Conservation (phyloP, 2,888 invertebrate species). For the Sarcophaga subvicina region DNA sequence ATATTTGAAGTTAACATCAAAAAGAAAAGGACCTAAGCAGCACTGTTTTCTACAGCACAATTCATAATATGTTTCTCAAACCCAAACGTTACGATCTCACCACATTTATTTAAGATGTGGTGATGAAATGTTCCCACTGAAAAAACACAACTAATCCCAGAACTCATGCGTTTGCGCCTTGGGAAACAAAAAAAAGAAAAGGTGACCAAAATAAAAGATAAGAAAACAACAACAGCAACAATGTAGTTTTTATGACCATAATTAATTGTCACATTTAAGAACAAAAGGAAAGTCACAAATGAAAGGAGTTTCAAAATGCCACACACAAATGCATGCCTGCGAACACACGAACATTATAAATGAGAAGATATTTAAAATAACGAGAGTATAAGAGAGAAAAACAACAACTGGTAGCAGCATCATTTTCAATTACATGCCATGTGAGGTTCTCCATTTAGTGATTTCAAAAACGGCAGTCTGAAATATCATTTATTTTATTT, state of each 20-base stretch:
- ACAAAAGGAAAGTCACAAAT: slow-evolving; percentile 31
- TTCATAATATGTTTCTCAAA: neutral
- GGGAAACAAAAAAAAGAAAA: slow-evolving; percentile 38
- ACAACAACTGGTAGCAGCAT: slow-evolving; percentile 62
- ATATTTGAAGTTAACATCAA: no score
- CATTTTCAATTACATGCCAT: no score
- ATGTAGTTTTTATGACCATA: slow-evolving; percentile 48
- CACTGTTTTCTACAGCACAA: no score
- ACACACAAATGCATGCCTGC: slow-evolving; percentile 4
- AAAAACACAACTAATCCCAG: slow-evolving; percentile 33
- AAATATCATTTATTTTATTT: no score
- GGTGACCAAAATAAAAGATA: slow-evolving; percentile 54
- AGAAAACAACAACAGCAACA: slow-evolving; percentile 39
- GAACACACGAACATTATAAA: slow-evolving; percentile 22
- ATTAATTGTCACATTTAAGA: slow-evolving; percentile 62
- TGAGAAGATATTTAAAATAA: slow-evolving; percentile 49
- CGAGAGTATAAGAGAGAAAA: slow-evolving; percentile 51
- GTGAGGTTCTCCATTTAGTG: no score
- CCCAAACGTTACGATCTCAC: neutral
- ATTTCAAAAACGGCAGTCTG: no score
- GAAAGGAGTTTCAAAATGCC: slow-evolving; percentile 51
- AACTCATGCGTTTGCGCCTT: slow-evolving; percentile 22
- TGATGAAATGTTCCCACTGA: slow-evolving; percentile 51
- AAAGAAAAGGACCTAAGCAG: no score
- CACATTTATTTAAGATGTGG: neutral